These are phyloP conservation scores for Zosterops japonicus DNA, from an alignment of 2,113 vertebrate genomes.

Conservation along the genomic window DNA sequence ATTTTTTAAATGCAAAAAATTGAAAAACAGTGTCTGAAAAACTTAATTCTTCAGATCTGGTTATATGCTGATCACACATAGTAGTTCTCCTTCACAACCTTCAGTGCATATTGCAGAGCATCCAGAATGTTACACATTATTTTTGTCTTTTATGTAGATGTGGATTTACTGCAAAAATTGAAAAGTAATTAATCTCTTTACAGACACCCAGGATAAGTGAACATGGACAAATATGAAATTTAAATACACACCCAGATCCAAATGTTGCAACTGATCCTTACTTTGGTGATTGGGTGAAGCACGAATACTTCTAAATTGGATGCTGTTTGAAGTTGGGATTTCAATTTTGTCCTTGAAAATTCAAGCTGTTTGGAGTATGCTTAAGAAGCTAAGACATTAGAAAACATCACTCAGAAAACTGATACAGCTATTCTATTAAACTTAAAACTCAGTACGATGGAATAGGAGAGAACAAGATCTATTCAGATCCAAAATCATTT, in stretches of 20 bases:
- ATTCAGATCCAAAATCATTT: background rate
- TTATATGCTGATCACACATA: background rate
- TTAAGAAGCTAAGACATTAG: conserved; percentile 18
- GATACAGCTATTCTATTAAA: background rate
- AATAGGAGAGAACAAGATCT: background rate
- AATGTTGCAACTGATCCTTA: background rate
- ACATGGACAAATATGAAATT: background rate
- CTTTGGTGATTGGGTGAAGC: background rate
- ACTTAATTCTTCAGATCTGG: background rate
- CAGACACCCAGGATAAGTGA: background rate
- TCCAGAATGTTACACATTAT: background rate
- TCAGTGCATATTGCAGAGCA: background rate
- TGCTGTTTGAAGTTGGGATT: conserved; percentile 28
- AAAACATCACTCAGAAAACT: background rate
- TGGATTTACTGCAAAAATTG: conserved; percentile 24
- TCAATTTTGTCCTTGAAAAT: conserved; percentile 34
- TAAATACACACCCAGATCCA: conserved; percentile 6
- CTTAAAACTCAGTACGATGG: background rate
- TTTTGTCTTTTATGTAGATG: conserved; percentile 27
- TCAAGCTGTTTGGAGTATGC: background rate
- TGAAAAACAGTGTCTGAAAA: background rate
- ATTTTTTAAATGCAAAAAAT: background rate
- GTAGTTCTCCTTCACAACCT: background rate
- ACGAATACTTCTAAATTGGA: background rate
- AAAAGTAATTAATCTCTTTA: conserved; percentile 43